Evolutionary conservation across 2,797 vertebrate genomes (phyloP), one percentile per base, ranked within the genome.

Genomic region (Sparus aurata): DNA sequence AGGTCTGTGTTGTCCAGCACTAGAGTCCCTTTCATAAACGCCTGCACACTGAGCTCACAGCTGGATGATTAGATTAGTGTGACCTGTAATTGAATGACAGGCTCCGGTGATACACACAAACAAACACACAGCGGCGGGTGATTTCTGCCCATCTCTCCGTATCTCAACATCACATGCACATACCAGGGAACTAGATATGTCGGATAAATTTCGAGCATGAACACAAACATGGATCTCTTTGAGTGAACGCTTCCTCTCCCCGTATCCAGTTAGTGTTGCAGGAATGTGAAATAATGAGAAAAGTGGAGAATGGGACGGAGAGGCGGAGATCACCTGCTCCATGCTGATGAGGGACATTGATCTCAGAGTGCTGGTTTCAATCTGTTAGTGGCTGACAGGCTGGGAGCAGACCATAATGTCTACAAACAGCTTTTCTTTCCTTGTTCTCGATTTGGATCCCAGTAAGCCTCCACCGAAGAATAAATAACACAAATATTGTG

Each of bases 61-160:
- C 82, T 82, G 79, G 79, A 71, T 73, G 79, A 93, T 94, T 91
- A 90, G 86, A 94, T 95, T 90, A 85, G 87, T 82, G 78, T 94
- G 92, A 94, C 88, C 90, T 89, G 88, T 93, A 93, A 94, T 93
- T 80, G 16, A 92, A 92, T 93, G 86, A 94, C 86, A 88, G 80
- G 77, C 86, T 92, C 87, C 67, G 45, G 83, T 88, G 91, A 91
- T 80, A 85, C 71, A 74, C 22, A 79, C 62, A 69, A 25, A 83
- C 53, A 77, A 20, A 79, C 68, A 66, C 50, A 53, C 52, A 1
- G 41, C 77, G 65, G 53, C 30, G 47, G 78, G 70, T 53, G 62
- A 77, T 64, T 71, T 75, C 47, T 55, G 49, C 41, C 9, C 60
- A 5, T 64, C 69, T 22, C 76, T 75, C 66, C n/a, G 16, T 57